phyloP scores from a whole-genome alignment of 2,888 invertebrate species.

The Metallyticus violacea region DNA sequence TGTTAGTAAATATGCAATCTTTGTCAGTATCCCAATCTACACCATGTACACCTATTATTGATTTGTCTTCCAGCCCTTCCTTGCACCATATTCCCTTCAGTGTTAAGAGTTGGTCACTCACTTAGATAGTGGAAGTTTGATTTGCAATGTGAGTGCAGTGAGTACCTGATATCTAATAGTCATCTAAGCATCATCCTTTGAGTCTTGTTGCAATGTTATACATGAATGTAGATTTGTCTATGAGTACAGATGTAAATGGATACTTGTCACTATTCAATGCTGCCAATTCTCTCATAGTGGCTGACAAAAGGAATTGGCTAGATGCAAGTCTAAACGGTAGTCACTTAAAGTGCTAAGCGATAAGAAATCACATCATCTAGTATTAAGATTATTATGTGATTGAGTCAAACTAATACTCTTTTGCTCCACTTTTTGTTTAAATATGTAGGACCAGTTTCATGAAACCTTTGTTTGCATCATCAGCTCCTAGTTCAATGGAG shows the following conservation, averaged over 20 bases:
- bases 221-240: neutral
- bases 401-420: too few species aligned
- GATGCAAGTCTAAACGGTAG: neutral
- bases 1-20: neutral
- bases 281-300: neutral
- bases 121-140: neutral
- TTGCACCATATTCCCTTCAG: too few species aligned
- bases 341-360: too few species aligned
- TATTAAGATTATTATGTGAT: too few species aligned
- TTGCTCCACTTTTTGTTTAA: too few species aligned
- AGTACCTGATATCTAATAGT: neutral
- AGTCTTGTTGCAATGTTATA: neutral
- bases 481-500: too few species aligned
- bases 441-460: too few species aligned
- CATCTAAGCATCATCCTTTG: neutral
- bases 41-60: neutral
- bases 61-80: neutral
- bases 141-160: neutral
- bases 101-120: neutral
- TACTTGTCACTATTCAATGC: neutral
- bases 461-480: too few species aligned
- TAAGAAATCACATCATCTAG: too few species aligned
- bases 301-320: neutral
- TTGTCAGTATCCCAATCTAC: neutral
- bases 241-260: neutral